Evolutionary conservation across 2,797 vertebrate species (phyloP).

Genomic region (Amblyopsis hoosieri): DNA sequence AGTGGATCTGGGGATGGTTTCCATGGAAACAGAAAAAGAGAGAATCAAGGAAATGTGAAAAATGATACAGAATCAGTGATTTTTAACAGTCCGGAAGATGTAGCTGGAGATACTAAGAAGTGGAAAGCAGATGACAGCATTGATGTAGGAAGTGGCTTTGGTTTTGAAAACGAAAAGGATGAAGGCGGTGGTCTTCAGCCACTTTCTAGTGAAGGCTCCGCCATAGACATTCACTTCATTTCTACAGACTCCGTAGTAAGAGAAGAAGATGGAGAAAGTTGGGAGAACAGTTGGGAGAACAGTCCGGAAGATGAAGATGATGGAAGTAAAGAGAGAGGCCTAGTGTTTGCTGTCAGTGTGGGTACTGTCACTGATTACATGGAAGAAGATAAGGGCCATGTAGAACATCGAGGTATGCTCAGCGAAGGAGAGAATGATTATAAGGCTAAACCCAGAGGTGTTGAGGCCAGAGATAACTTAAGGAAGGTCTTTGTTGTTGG

Average conservation of each 20-base stretch:
- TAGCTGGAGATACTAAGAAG: not conserved
- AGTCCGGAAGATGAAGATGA: conserved; percentile 3
- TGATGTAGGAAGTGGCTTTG: not conserved
- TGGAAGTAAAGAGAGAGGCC: not conserved
- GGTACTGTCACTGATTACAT: not conserved
- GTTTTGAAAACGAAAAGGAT: not conserved
- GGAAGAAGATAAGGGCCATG: not conserved
- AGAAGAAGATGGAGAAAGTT: conserved; percentile 2
- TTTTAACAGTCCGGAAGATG: no score
- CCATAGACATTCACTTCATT: not conserved
- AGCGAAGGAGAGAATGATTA: not conserved
- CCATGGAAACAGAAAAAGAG: not conserved
- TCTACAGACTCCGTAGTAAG: not conserved
- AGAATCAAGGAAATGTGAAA: not conserved
- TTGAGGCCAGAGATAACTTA: conserved; percentile 8
- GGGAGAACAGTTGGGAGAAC: not conserved
- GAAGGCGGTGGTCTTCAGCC: not conserved
- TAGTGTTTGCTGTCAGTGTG: not conserved
- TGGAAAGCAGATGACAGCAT: not conserved
- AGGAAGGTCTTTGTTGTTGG: conserved; percentile 18
- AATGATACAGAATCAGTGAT: no score
- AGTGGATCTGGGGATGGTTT: conserved; percentile 50
- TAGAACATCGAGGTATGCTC: not conserved
- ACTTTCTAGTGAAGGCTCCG: not conserved
- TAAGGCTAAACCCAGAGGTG: not conserved